Evolutionary conservation across 2,113 vertebrate genomes (phyloP).

Genomic region (Pogona vitticeps): DNA sequence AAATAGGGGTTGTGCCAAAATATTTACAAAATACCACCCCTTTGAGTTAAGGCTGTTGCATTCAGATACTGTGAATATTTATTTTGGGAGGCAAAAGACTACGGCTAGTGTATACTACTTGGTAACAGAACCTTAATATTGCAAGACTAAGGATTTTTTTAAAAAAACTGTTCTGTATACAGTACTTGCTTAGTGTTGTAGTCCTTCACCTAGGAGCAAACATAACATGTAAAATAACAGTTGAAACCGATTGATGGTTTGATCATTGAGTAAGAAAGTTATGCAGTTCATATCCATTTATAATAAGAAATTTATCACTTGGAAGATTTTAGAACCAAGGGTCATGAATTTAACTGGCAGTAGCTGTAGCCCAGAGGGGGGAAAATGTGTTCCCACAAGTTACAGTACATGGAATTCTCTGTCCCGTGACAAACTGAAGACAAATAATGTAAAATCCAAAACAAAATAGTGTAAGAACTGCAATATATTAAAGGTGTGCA

Average conservation of each 20-base stretch:
- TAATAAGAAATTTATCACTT: neutral
- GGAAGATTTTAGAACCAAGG: neutral
- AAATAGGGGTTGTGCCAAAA: too few relatives aligned
- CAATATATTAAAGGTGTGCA: neutral
- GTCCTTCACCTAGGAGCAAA: neutral
- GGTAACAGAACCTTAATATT: neutral
- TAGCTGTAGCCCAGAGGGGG: neutral
- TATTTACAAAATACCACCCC: neutral
- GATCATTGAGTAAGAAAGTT: neutral
- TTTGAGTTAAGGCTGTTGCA: neutral
- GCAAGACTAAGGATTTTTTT: neutral
- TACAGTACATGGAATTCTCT: neutral
- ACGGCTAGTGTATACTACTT: neutral
- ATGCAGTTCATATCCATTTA: neutral
- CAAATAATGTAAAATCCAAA: too few relatives aligned
- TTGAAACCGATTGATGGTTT: neutral
- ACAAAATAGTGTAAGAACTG: neutral
- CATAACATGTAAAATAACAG: neutral
- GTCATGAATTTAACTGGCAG: neutral
- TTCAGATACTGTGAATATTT: neutral
- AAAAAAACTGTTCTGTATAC: too few relatives aligned
- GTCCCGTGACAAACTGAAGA: neutral
- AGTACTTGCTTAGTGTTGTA: neutral
- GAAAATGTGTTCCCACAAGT: neutral
- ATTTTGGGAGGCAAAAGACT: neutral